A percentile compares a stretch with the other conserved stretches of the same genome.
phyloP scores from a whole-genome alignment of 2,113 vertebrate genomes.

The Tor tambroides region DNA sequence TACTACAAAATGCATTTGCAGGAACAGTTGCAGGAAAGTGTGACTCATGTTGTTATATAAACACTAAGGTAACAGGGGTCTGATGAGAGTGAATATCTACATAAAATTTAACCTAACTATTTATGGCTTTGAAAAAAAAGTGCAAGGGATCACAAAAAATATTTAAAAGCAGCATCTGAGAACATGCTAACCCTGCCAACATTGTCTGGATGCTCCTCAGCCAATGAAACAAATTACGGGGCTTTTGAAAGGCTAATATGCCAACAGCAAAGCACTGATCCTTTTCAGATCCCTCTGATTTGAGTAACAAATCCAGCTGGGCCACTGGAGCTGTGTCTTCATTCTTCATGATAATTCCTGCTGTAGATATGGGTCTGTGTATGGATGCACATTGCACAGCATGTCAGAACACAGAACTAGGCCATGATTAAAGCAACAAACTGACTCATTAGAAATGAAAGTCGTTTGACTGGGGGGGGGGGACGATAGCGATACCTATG shows the following conservation, averaged over 20 bases:
- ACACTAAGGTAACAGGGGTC: not conserved
- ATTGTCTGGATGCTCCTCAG: slow-evolving; percentile 2
- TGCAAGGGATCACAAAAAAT: not conserved
- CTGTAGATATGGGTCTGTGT: not conserved
- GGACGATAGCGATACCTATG: no score
- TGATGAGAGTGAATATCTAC: not conserved
- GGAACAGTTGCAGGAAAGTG: not conserved
- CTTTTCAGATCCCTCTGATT: slow-evolving; percentile 51
- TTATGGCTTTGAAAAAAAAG: not conserved
- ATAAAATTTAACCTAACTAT: no score
- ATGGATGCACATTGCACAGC: not conserved
- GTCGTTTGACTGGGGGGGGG: no score
- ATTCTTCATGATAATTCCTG: slow-evolving; percentile 6
- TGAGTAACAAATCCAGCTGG: slow-evolving; percentile 53
- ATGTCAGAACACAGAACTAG: slow-evolving; percentile 19
- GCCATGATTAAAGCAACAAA: not conserved
- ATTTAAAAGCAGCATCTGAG: not conserved
- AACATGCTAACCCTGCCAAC: slow-evolving; percentile 7
- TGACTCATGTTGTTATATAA: not conserved
- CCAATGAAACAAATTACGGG: slow-evolving; percentile 50
- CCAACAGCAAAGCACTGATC: slow-evolving; percentile 46
- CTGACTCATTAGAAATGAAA: no score
- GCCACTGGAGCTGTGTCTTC: slow-evolving; percentile 9
- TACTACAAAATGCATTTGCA: not conserved
- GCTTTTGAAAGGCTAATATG: slow-evolving; percentile 55